phyloP scores from a whole-genome alignment of 2,113 vertebrate genomes.

The Marmota monax region DNA sequence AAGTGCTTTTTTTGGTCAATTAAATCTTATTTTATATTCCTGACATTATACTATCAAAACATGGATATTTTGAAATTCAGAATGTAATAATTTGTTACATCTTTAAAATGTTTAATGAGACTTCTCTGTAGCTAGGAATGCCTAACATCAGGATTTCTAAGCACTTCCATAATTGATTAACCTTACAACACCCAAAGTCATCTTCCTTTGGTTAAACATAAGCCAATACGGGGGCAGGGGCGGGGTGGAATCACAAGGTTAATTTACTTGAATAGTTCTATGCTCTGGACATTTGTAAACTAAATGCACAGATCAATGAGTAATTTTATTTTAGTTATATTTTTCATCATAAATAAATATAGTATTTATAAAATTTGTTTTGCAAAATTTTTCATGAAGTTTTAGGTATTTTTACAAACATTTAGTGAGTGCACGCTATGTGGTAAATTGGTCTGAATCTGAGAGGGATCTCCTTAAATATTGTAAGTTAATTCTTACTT shows the following conservation, averaged over 20 bases:
- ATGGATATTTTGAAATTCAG: conserved; percentile 1
- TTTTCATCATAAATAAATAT: conserved; percentile 55
- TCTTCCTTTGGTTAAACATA: conserved; percentile 67
- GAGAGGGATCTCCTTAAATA: not conserved
- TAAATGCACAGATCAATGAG: conserved; percentile 6
- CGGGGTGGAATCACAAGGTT: not conserved
- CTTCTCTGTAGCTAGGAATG: conserved; percentile 50
- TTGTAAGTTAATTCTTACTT: not conserved
- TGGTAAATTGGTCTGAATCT: conserved; percentile 8
- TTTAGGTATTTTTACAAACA: not conserved
- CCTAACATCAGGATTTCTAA: conserved; percentile 39
- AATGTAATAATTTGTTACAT: conserved; percentile 24
- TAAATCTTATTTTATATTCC: conserved; percentile 59
- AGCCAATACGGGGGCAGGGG: not conserved
- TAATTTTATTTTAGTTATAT: conserved; percentile 47
- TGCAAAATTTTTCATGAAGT: not conserved
- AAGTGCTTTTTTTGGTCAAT: conserved; percentile 25
- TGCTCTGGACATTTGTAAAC: not conserved
- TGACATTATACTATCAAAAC: conserved; percentile 41
- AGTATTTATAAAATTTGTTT: conserved; percentile 25
- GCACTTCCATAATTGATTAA: conserved; percentile 51
- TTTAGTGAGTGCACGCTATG: not conserved
- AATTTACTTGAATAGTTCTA: conserved; percentile 47
- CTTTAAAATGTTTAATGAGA: conserved; percentile 53
- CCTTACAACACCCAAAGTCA: conserved; percentile 60